Evolutionary conservation across 2,888 invertebrate genomes (phyloP), one percentile per base, ranked within the genome.

Genomic region (Drosophila ochracea): DNA sequence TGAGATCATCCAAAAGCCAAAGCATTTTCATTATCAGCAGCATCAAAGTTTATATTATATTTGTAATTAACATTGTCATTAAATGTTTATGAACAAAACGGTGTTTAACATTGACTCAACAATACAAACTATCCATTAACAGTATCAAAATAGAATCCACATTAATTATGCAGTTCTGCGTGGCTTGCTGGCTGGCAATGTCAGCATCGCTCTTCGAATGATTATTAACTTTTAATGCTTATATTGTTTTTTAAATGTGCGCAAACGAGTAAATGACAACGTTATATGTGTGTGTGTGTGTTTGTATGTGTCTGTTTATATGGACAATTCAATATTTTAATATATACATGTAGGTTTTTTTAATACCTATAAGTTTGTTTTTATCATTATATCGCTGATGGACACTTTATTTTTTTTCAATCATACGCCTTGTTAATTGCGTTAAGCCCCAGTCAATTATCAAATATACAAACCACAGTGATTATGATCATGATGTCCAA

Each of bases 401-500:
- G 54, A 59, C 58, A 60, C n/a, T n/a, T 68, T 59, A 63, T 68
- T 65, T 68, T 65, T 74, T 70, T 79, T 74, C 67, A 81, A 81
- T 78, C 71, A 57, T 62, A 73, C 74, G 75, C 72, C 73, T 84
- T 81, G 79, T 84, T 84, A 84, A 84, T 89, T 84, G 83, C 79
- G 73, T 84, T 83, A 83, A 80, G 85, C 76, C 71, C 78, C 69
- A 87, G 87, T 84, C 84, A 84, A 84, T 84, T 84, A 87, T 84
- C 82, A 73, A 84, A 76, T 73, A 79, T 63, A 73, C 69, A 58
- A 76, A 50, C 67, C 72, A 49, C 59, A 74, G 33, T 60, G 39
- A 52, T 54, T 19, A 58, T 57, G 10, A 30, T 31, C 7, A 57
- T 49, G n/a, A 30, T 60, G 68, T 63, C 58, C 28, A 72, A 47